These are phyloP conservation scores for Ennomos erosarius DNA, from an alignment of 2,888 invertebrate species.

Conservation along the genomic window DNA sequence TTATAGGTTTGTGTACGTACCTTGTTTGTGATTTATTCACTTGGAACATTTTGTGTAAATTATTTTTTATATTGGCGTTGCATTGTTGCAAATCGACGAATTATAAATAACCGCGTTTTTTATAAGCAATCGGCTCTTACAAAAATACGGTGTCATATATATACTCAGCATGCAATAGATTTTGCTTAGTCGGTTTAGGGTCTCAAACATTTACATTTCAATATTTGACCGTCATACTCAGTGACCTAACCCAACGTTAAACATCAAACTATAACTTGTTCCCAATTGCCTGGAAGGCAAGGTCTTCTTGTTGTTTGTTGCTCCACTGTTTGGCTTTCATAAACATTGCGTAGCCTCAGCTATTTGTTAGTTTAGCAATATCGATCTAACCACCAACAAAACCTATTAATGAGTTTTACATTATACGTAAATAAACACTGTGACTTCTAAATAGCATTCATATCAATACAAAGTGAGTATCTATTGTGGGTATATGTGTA, in stretches of 20 bases:
- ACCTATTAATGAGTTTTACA: slow-evolving; percentile 35
- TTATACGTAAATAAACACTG: not conserved
- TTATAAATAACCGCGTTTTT: no score
- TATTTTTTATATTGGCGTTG: no score
- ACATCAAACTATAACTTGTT: slow-evolving; percentile 61
- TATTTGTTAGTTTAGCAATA: slow-evolving; percentile 55
- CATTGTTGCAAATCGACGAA: no score
- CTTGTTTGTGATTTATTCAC: no score
- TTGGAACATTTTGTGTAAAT: no score
- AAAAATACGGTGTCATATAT: no score
- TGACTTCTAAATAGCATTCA: no score
- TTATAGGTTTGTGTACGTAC: no score
- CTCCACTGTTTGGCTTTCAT: slow-evolving; percentile 65
- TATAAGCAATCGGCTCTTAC: no score
- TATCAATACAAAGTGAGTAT: no score
- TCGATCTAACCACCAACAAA: slow-evolving; percentile 51
- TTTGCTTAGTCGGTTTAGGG: not conserved
- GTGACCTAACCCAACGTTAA: slow-evolving; percentile 55
- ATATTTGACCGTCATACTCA: slow-evolving; percentile 35
- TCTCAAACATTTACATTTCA: slow-evolving; percentile 31
- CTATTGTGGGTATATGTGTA: no score
- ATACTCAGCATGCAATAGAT: no score
- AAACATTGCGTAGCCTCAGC: slow-evolving; percentile 58
- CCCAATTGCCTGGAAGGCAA: slow-evolving; percentile 58
- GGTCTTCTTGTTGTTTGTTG: slow-evolving; percentile 63